Percentiles rank a stretch among this genome's conserved stretches.
phyloP scores from a whole-genome alignment of 2,797 vertebrate species.

The Galago senegalensis region DNA sequence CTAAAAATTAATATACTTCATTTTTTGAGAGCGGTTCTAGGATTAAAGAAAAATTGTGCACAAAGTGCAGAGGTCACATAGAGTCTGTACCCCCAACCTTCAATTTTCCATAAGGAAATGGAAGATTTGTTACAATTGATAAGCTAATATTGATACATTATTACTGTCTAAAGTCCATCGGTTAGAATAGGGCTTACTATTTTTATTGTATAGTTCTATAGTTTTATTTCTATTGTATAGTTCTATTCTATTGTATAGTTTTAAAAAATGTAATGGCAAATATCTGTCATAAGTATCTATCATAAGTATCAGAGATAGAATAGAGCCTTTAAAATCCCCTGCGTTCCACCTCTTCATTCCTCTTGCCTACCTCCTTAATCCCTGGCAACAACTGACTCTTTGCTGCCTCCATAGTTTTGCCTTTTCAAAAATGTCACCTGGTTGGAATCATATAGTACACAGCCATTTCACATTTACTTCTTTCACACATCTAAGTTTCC shows the following conservation, averaged over 20 bases:
- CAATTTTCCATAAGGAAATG: not conserved
- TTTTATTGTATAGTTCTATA: not conserved
- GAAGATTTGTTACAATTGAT: not conserved
- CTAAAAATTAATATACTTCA: not conserved
- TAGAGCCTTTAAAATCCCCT: not conserved
- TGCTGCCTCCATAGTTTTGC: not conserved
- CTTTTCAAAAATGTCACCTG: not conserved
- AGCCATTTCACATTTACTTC: not conserved
- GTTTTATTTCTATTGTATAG: too few relatives aligned
- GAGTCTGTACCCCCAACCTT: not conserved
- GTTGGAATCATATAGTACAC: not conserved
- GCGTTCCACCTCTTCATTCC: rapidly evolving
- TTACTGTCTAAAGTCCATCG: not conserved
- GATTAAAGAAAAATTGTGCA: not conserved
- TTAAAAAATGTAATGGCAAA: not conserved
- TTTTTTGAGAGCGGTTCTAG: not conserved
- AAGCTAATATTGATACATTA: not conserved
- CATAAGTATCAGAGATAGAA: not conserved
- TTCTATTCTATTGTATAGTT: not conserved
- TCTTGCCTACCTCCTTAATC: not conserved
- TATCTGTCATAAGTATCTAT: not conserved
- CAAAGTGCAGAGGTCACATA: not conserved
- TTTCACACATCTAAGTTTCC: not conserved
- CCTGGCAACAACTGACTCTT: not conserved
- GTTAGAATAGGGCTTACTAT: not conserved